Evolutionary conservation across 2,888 invertebrate species (phyloP).

Genomic region (Notocelia uddmanniana): DNA sequence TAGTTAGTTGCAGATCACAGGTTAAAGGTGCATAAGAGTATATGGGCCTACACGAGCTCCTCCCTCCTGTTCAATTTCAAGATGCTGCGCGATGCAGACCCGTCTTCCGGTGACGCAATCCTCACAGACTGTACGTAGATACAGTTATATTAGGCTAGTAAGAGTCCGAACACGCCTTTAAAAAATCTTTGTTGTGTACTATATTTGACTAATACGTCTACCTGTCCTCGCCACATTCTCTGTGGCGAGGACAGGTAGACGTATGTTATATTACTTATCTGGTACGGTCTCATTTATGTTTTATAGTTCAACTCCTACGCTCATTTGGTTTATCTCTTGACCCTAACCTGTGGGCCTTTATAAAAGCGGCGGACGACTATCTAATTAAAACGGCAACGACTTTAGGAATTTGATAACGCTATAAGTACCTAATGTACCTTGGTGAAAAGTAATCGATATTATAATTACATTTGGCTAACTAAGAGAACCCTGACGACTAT

Average conservation of each 20-base stretch:
- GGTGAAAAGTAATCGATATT: not conserved
- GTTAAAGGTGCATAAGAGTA: slow-evolving; percentile 20
- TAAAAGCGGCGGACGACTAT: slow-evolving; percentile 15
- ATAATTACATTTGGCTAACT: not conserved
- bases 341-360: slow-evolving; percentile 30
- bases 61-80: slow-evolving; percentile 27
- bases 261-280: slow-evolving; percentile 6
- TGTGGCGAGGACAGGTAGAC: not conserved
- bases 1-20: slow-evolving; percentile 22
- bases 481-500: too few species aligned
- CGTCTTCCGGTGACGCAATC: slow-evolving; percentile 35
- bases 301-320: slow-evolving; percentile 33
- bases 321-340: slow-evolving; percentile 40
- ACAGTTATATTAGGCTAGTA: too few species aligned
- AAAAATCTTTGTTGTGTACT: not conserved
- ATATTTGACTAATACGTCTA: too few species aligned
- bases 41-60: slow-evolving; percentile 4
- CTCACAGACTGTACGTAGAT: not conserved
- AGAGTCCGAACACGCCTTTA: slow-evolving; percentile 13
- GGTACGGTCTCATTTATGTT: slow-evolving; percentile 28
- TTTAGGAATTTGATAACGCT: not conserved
- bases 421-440: not conserved
- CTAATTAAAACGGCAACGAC: not conserved
- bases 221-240: too few species aligned
- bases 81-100: slow-evolving; percentile 6